Percentiles rank a stretch among this genome's conserved stretches.
Evolutionary conservation across 2,113 vertebrate genomes (phyloP).

Genomic region (Osmerus eperlanus): DNA sequence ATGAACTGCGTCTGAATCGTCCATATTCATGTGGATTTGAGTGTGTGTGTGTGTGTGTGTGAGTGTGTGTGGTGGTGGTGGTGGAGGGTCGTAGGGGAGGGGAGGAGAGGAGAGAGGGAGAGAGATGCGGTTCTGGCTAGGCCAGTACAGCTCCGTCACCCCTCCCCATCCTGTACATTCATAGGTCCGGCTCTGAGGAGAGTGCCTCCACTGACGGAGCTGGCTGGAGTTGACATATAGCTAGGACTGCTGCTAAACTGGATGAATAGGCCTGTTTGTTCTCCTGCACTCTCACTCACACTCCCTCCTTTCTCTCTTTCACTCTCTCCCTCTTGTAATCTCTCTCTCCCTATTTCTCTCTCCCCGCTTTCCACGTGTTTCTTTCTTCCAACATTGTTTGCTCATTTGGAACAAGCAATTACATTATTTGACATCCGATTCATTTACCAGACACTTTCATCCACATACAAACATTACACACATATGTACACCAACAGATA

Average conservation of each 20-base stretch:
- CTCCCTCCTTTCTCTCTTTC: neutral
- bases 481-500: too few relatives aligned
- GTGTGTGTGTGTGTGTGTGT: constrained; percentile 10
- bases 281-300: neutral
- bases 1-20: neutral
- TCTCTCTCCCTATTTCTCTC: too few relatives aligned
- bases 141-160: too few relatives aligned
- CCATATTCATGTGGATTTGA: too few relatives aligned
- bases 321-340: neutral
- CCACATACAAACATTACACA: too few relatives aligned
- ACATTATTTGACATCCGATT: too few relatives aligned
- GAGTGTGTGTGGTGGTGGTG: neutral
- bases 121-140: neutral
- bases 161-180: too few relatives aligned
- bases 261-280: constrained; percentile 49
- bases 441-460: too few relatives aligned
- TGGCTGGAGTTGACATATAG: constrained; percentile 12
- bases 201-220: constrained; percentile 4
- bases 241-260: neutral
- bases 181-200: neutral
- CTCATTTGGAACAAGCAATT: too few relatives aligned
- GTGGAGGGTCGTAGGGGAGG: constrained; percentile 9
- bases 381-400: too few relatives aligned
- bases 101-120: neutral
- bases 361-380: too few relatives aligned